Base-by-base conservation (phyloP, 2,888 invertebrate species). In the Cryptus armator region DNA sequence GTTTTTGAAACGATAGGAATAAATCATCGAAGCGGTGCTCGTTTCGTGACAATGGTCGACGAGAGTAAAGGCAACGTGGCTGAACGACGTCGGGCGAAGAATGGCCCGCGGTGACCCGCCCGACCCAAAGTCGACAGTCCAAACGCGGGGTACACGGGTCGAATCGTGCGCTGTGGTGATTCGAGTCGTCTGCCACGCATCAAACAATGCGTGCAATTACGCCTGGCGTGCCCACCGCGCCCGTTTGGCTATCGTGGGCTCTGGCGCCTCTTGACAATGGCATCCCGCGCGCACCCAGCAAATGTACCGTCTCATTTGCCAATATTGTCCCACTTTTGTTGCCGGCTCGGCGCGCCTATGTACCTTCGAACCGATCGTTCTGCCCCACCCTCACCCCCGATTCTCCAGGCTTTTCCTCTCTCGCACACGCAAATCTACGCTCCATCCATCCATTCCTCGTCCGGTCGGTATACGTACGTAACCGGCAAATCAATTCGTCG, bases 191-290 rank as follows among this genome's bases (percentile, higher is more conserved):
- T 89, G 88, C 89, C 82, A 88, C 87, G 90, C 87, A 89, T 92
- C 93, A 93, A 93, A 93, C 93, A 93, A 93, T 93, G 92, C 92
- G 87, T 89, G 92, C 92, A 93, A 93, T 93, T 93, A 93, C 92
- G 91, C 87, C 72, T 71, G 88, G 81, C 88, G 89, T 88, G 89
- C 88, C 91, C 88, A 87, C 87, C 89, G 86, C 81, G 81, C 82
- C 85, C 84, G 81, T 86, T 37, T 68, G 72, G 80, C 83, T 48
- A 86, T 89, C 87, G 82, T 77, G 74, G 84, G 89, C 87, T 88
- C 88, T 81, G 87, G 86, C 91, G 91, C 90, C 89, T 92, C 88
- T 88, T 91, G 87, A 92, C 92, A 93, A 93, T 92, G 87, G 86
- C 85, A 79, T 74, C 80, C 83, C 75, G 75, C 85, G 76, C 83